phyloP scores from a whole-genome alignment of 2,888 invertebrate genomes.

The Sesia apiformis region DNA sequence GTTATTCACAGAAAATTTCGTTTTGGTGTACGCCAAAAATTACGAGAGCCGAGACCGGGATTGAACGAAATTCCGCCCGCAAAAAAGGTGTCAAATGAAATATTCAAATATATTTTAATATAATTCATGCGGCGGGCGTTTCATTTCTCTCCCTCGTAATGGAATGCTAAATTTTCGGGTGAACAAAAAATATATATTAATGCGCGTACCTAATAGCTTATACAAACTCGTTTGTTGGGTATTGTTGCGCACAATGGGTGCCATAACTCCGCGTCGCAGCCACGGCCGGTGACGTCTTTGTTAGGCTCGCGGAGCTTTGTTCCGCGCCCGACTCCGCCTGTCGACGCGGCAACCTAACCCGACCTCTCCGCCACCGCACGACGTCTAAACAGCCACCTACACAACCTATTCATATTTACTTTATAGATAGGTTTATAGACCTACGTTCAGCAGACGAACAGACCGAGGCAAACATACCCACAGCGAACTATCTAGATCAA shows the following conservation, averaged over 20 bases:
- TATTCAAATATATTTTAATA: slow-evolving; percentile 76
- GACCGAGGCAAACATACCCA: too few relatives aligned
- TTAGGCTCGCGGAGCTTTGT: slow-evolving; percentile 65
- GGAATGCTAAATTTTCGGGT: slow-evolving; percentile 75
- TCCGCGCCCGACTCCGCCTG: slow-evolving; percentile 58
- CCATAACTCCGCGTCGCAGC: slow-evolving; percentile 73
- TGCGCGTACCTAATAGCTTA: slow-evolving; percentile 75
- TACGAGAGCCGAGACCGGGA: slow-evolving; percentile 61
- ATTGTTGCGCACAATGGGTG: slow-evolving; percentile 74
- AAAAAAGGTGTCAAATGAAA: slow-evolving; percentile 76
- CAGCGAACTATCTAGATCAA: too few relatives aligned
- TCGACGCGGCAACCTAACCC: slow-evolving; percentile 48
- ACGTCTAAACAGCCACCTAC: background rate
- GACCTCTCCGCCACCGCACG: slow-evolving; percentile 18
- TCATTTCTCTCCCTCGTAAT: slow-evolving; percentile 75
- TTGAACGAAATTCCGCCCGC: slow-evolving; percentile 70
- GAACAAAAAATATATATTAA: slow-evolving; percentile 75
- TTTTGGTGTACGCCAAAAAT: slow-evolving; percentile 69
- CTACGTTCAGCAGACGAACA: too few relatives aligned
- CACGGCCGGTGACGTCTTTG: slow-evolving; percentile 75
- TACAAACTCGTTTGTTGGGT: slow-evolving; percentile 76
- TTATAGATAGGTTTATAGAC: too few relatives aligned
- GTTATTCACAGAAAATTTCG: slow-evolving; percentile 68
- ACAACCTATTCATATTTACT: background rate
- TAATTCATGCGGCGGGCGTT: slow-evolving; percentile 75